Evolutionary conservation across 2,113 vertebrate genomes (phyloP).

Genomic region (Arenaria interpres): DNA sequence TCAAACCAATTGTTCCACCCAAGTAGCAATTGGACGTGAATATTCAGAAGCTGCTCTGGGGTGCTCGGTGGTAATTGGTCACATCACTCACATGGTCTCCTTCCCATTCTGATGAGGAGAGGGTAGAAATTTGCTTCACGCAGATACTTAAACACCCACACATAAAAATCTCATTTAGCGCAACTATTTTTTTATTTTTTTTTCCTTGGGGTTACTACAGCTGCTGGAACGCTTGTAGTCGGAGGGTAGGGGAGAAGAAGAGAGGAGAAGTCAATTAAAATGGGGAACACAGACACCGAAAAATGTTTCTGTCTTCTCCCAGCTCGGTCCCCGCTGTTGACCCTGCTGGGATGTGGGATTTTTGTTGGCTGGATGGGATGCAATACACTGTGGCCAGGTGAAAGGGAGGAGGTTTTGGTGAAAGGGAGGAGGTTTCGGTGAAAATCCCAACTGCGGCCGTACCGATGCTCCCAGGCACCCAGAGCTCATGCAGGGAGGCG

Average conservation of each 20-base stretch:
- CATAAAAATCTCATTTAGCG: constrained; percentile 26
- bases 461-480: background rate
- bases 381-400: background rate
- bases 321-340: accelerated
- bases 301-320: background rate
- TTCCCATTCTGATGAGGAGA: constrained; percentile 46
- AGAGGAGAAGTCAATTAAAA: constrained; percentile 4
- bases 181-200: background rate
- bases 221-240: accelerated
- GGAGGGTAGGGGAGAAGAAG: background rate
- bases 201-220: background rate
- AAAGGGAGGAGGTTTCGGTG: background rate
- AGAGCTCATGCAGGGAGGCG: background rate
- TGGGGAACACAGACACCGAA: accelerated
- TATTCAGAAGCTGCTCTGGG: constrained; percentile 49
- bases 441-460: accelerated
- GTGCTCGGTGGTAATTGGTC: constrained; percentile 36
- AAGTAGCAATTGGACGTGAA: constrained; percentile 34
- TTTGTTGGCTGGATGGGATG: background rate
- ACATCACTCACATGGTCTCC: constrained; percentile 41
- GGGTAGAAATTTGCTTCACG: constrained; percentile 21
- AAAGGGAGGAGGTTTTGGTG: background rate
- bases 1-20: constrained; percentile 52
- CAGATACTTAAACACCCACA: constrained; percentile 12
- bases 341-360: accelerated